A percentile compares a stretch with the other conserved stretches of the same genome.
Conservation (phyloP, 1,140 invertebrate species). For the Temnothorax nylanderi region DNA sequence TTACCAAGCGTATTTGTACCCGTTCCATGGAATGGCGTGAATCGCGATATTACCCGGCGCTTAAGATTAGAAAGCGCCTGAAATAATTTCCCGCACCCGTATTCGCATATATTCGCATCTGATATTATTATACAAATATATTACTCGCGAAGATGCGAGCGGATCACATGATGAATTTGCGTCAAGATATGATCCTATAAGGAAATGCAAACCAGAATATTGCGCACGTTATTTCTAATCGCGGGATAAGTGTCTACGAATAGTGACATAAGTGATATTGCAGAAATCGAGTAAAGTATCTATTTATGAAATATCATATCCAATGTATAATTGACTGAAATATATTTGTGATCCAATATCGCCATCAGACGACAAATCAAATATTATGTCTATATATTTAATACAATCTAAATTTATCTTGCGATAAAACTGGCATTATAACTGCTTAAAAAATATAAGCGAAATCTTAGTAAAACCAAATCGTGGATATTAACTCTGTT, state of each 20-base stretch:
- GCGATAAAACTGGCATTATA: neutral
- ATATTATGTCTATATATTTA: neutral
- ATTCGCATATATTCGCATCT: neutral
- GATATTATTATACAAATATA: neutral
- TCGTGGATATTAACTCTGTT: neutral
- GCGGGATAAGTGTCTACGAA: neutral
- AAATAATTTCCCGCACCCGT: slow-evolving; percentile 52
- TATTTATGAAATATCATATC: slow-evolving; percentile 27
- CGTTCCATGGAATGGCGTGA: slow-evolving; percentile 40
- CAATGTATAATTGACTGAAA: neutral
- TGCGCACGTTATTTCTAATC: slow-evolving; percentile 1
- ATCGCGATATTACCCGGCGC: slow-evolving; percentile 61
- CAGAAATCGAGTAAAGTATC: slow-evolving; percentile 1
- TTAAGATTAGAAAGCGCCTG: slow-evolving; percentile 65
- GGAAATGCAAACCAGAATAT: slow-evolving; percentile 19
- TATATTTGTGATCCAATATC: slow-evolving; percentile 5
- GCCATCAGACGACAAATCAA: neutral
- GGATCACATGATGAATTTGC: slow-evolving; percentile 27
- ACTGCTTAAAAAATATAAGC: neutral
- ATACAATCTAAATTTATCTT: neutral
- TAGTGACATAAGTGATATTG: slow-evolving; percentile 16
- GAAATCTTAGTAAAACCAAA: neutral
- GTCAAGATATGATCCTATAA: neutral
- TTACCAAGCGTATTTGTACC: slow-evolving; percentile 57
- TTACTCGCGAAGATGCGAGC: neutral